Evolutionary conservation across 2,888 invertebrate species (phyloP).

Genomic region (Lottia gigantea): DNA sequence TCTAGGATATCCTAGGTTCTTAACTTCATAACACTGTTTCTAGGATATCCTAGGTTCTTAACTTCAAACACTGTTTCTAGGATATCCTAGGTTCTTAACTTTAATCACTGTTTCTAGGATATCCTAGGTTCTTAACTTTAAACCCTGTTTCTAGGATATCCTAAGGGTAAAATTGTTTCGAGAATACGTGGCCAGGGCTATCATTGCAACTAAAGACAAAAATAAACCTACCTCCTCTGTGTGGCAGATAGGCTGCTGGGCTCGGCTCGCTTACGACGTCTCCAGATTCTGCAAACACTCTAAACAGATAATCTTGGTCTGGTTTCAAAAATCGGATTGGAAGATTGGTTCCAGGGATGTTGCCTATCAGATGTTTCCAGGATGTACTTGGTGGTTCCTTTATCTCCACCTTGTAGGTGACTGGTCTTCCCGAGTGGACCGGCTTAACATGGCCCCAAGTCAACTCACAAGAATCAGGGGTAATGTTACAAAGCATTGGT

Average conservation of each 20-base stretch:
- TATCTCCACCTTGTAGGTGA: slow-evolving; percentile 95
- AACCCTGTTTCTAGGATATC: no score
- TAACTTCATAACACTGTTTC: no score
- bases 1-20: no score
- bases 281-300: slow-evolving; percentile 94
- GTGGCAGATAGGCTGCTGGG: slow-evolving; percentile 71
- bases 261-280: slow-evolving; percentile 96
- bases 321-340: slow-evolving; percentile 51
- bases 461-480: slow-evolving; percentile 89
- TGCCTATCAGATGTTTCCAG: slow-evolving; percentile 57
- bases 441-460: slow-evolving; percentile 81
- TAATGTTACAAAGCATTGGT: slow-evolving; percentile 93
- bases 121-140: no score
- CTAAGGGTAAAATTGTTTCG: no score
- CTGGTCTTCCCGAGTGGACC: slow-evolving; percentile 71
- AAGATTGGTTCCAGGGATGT: slow-evolving; percentile 43
- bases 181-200: no score
- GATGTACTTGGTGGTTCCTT: slow-evolving; percentile 65
- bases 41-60: no score
- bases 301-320: slow-evolving; percentile 88
- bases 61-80: no score
- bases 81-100: no score
- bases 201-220: no score
- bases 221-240: slow-evolving; percentile 48
- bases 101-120: no score